These are phyloP conservation scores for Diachasma alloeum DNA, from an alignment of 1,140 invertebrate species.

Conservation along the genomic window DNA sequence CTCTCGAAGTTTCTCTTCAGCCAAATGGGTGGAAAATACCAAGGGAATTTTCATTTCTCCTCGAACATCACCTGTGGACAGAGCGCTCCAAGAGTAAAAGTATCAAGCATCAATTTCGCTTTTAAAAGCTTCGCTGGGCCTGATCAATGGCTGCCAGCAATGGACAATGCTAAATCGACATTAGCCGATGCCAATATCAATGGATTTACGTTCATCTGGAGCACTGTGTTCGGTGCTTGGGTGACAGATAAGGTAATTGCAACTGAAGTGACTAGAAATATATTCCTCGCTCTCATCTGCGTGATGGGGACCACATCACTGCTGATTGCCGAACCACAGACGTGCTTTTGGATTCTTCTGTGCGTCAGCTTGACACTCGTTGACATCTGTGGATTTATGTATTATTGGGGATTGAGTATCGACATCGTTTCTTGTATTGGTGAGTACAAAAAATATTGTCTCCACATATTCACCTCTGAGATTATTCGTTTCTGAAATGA, in stretches of 20 bases:
- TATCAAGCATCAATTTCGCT: conserved; percentile 70
- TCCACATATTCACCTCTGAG: no score
- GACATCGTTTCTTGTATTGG: conserved; percentile 87
- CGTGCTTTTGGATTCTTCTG: conserved; percentile 80
- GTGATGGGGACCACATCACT: conserved; percentile 83
- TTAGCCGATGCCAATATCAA: conserved; percentile 66
- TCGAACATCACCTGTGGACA: conserved; percentile 70
- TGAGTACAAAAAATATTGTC: conserved; percentile 38
- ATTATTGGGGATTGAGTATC: conserved; percentile 83
- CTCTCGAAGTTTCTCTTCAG: conserved; percentile 78
- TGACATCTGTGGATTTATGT: conserved; percentile 85
- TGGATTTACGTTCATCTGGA: conserved; percentile 73
- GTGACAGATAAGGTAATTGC: conserved; percentile 81
- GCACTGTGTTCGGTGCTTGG: conserved; percentile 77
- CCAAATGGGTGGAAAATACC: conserved; percentile 72
- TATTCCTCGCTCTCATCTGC: conserved; percentile 79
- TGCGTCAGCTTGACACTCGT: conserved; percentile 81
- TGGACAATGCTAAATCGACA: conserved; percentile 71
- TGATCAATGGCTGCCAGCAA: conserved; percentile 76
- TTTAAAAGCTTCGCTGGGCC: conserved; percentile 70
- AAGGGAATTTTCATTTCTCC: conserved; percentile 73
- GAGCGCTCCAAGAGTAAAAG: conserved; percentile 65
- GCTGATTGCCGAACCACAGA: conserved; percentile 82
- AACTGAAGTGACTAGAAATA: conserved; percentile 80
- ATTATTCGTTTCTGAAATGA: no score